These are phyloP conservation scores for Melanotaenia duboulayi DNA, from an alignment of 2,113 vertebrate species.

Conservation along the genomic window DNA sequence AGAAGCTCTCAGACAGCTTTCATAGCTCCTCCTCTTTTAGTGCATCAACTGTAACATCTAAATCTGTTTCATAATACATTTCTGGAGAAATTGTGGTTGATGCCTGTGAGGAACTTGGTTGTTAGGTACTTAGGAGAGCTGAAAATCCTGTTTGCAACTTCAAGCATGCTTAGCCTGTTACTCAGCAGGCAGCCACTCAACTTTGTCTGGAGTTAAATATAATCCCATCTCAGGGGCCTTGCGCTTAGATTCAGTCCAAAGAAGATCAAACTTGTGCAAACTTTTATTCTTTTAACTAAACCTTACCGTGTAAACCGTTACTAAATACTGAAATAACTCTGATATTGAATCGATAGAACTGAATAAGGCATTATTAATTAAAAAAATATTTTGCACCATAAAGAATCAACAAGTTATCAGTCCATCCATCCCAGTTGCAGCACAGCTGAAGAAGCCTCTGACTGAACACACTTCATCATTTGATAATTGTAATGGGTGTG, in stretches of 20 bases:
- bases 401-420: neutral
- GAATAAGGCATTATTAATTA: too few relatives aligned
- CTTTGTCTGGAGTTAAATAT: slow-evolving; percentile 39
- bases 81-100: too few relatives aligned
- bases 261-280: too few relatives aligned
- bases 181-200: slow-evolving; percentile 46
- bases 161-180: slow-evolving; percentile 15
- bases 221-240: neutral
- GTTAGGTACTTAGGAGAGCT: slow-evolving; percentile 7
- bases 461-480: too few relatives aligned
- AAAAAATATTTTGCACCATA: neutral
- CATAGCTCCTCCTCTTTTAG: neutral
- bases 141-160: slow-evolving; percentile 15
- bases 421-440: too few relatives aligned
- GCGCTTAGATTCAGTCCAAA: neutral
- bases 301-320: too few relatives aligned
- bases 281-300: too few relatives aligned
- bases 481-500: too few relatives aligned
- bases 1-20: slow-evolving; percentile 15
- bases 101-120: neutral
- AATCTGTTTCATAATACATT: neutral
- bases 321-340: too few relatives aligned
- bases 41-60: neutral
- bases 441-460: too few relatives aligned
- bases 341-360: too few relatives aligned